phyloP scores from a whole-genome alignment of 2,888 invertebrate species.

The Epistrophe grossulariae region DNA sequence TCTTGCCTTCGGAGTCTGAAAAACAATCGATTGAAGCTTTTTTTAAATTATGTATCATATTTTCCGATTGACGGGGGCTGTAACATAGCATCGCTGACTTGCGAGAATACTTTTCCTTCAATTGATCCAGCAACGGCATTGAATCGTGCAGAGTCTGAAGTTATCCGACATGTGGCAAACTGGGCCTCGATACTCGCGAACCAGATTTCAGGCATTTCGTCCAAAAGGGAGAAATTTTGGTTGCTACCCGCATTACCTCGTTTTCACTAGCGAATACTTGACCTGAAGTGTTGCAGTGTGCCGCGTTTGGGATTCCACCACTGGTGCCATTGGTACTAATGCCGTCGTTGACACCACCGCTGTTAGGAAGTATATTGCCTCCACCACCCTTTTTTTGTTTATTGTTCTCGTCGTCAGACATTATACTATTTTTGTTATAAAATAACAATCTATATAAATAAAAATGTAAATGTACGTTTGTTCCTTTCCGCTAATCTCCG shows the following conservation, averaged over 20 bases:
- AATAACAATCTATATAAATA: too few species aligned
- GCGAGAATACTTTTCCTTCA: slow-evolving; percentile 43
- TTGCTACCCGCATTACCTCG: slow-evolving; percentile 51
- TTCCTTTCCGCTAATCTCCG: too few species aligned
- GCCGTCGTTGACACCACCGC: background rate
- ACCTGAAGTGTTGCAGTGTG: slow-evolving; percentile 1
- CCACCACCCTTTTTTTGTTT: background rate
- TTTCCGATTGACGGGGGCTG: slow-evolving; percentile 50
- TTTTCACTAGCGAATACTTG: background rate
- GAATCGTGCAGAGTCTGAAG: slow-evolving; percentile 73
- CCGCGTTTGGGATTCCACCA: background rate
- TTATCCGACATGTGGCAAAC: slow-evolving; percentile 73
- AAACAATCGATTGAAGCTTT: slow-evolving; percentile 44
- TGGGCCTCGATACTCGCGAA: slow-evolving; percentile 77
- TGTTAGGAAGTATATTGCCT: background rate
- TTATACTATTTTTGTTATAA: background rate
- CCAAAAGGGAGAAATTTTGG: slow-evolving; percentile 75
- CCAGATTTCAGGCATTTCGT: slow-evolving; percentile 77
- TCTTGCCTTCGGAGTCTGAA: slow-evolving; percentile 43
- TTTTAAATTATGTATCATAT: slow-evolving; percentile 50
- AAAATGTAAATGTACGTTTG: too few species aligned
- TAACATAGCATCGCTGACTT: slow-evolving; percentile 62
- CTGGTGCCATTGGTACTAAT: background rate
- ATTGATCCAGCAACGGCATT: slow-evolving; percentile 66
- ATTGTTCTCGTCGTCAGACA: background rate